Base-by-base conservation (phyloP, 2,888 invertebrate genomes). In the Marasmarcha lunaedactyla region DNA sequence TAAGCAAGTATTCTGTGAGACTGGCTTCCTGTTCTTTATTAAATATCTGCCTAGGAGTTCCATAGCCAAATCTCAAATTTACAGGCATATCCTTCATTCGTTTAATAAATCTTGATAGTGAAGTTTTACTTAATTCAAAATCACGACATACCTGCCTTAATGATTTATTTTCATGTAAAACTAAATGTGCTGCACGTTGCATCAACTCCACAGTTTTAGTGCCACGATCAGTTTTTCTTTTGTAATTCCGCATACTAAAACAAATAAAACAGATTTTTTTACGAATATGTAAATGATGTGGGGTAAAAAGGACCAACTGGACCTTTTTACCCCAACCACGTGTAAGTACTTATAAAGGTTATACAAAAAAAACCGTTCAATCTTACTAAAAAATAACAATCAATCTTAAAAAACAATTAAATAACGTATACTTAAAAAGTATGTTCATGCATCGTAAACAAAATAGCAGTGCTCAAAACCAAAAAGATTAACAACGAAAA, bases 1-100 rank as follows among this genome's bases (percentile, higher is more conserved):
- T 47, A 14, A 40, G 40, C 26, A 43, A 40, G 33, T 43, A 43
- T 36, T 43, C 40, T 33, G 35, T 33, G 26, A 41, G 38, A 15
- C 27, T 27, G 20, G 38, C 15, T 41, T 34, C 34, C 13, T 34
- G 34, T 34, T 34, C 34, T 34, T 34, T 13, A 14, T 34, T 34
- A 34, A 34, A 34, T 14, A 39, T 34, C 15, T 34, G 15, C 15
- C 39, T 33, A 30, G 42, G 36, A 42, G 39, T 14, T 25, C 39
- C 39, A 36, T 36, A 39, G 25, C 42, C 34, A 36, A 42, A 42
- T 39, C 13, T 39, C 25, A 33, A 36, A 13, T 35, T 38, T 13
- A 27, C 27, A 27, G 20, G 3, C 30, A 14, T n/a, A 30, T 11
- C 15, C 25, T 36, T 40, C 14, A 25, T 34, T 34, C 37, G 34